A percentile compares a stretch with the other conserved stretches of the same genome.
Evolutionary conservation across 2,113 vertebrate species (phyloP).

Genomic region (Urocynchramus pylzowi): DNA sequence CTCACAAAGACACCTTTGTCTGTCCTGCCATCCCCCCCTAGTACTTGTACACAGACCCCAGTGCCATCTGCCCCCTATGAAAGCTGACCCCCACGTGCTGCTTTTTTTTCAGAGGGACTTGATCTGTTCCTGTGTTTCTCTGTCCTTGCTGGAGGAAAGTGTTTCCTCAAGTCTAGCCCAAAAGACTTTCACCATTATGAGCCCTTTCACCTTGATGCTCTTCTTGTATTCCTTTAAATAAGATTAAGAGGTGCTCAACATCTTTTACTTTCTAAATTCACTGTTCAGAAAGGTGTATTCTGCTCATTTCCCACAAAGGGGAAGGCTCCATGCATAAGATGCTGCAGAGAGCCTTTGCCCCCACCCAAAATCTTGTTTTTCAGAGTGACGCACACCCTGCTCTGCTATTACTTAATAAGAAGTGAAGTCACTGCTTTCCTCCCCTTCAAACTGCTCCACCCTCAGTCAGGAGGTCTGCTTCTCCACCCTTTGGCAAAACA

Average conservation of each 20-base stretch:
- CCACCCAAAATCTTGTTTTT: constrained; percentile 17
- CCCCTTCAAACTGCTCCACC: constrained; percentile 46
- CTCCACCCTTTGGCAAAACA: constrained; percentile 60
- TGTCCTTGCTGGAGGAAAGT: neutral
- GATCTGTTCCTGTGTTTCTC: neutral
- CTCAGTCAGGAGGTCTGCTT: constrained; percentile 16
- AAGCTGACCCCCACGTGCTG: neutral
- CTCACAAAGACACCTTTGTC: neutral
- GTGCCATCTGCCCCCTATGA: neutral
- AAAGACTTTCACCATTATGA: neutral
- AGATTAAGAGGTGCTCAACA: neutral
- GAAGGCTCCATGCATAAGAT: neutral
- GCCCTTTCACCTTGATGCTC: neutral
- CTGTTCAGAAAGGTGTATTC: neutral
- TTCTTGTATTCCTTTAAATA: neutral
- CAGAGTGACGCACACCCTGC: neutral
- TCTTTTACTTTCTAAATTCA: neutral
- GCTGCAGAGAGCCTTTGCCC: neutral
- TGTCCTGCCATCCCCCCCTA: neutral
- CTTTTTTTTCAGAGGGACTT: neutral
- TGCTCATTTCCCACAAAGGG: neutral
- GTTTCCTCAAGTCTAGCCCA: neutral
- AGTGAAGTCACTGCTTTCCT: constrained; percentile 57
- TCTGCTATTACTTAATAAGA: constrained; percentile 32
- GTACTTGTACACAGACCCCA: neutral